Conservation (phyloP, 2,888 invertebrate genomes). For the Euplagia quadripunctaria region DNA sequence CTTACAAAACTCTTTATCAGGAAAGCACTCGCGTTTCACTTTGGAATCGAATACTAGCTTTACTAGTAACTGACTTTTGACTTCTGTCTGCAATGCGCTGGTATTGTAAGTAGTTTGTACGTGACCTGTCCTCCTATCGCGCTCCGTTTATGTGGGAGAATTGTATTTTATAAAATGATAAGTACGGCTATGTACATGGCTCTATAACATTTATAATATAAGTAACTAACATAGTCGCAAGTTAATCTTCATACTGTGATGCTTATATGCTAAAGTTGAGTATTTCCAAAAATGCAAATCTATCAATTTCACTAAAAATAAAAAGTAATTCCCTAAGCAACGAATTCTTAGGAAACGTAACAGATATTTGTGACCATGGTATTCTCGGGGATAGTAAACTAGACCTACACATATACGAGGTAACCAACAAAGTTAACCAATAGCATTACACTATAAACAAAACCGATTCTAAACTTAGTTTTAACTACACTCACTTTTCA, state of each 20-base stretch:
- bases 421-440: neutral
- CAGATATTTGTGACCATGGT: neutral
- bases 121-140: constrained; percentile 1
- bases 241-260: too few relatives aligned
- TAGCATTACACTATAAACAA: neutral
- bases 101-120: constrained; percentile 12
- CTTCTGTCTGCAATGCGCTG: constrained; percentile 14
- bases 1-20: constrained; percentile 15
- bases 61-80: constrained; percentile 7
- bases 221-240: too few relatives aligned
- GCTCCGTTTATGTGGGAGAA: neutral
- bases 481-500: neutral
- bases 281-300: too few relatives aligned
- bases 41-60: constrained; percentile 9
- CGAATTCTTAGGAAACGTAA: neutral
- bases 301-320: too few relatives aligned
- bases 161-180: neutral
- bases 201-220: too few relatives aligned
- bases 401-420: neutral
- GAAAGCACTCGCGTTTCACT: constrained; percentile 13
- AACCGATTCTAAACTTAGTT: neutral
- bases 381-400: neutral
- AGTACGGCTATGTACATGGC: too few relatives aligned
- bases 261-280: too few relatives aligned
- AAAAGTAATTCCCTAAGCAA: neutral